Conservation (phyloP, 2,113 vertebrate species). For the Plecturocebus donacophilus region DNA sequence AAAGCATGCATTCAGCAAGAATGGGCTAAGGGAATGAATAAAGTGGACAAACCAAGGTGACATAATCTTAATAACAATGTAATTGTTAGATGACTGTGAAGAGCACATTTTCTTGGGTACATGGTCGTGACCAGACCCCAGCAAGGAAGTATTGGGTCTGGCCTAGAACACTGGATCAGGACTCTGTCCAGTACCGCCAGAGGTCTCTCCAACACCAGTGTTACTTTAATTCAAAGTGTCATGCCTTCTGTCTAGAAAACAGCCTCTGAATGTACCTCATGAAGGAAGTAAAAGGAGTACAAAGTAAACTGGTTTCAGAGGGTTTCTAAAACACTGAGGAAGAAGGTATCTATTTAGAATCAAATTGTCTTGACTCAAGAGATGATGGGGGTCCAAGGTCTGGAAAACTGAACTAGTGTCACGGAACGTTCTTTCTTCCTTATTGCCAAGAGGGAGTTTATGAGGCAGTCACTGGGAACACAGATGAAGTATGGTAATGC, state of each 20-base stretch:
- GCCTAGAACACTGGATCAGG: background rate
- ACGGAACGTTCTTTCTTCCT: background rate
- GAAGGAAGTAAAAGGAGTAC: background rate
- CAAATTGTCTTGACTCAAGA: constrained; percentile 9
- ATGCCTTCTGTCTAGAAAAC: background rate
- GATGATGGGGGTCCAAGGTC: background rate
- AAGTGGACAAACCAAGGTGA: background rate
- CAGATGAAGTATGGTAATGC: background rate
- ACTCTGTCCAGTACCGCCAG: background rate
- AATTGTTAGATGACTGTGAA: background rate
- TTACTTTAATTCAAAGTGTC: background rate
- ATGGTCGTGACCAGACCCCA: background rate
- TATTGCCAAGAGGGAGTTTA: background rate
- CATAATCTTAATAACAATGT: background rate
- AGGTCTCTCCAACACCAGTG: background rate
- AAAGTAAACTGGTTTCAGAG: background rate
- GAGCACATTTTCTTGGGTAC: background rate
- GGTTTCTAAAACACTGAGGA: background rate
- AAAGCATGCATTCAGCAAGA: background rate
- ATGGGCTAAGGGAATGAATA: background rate
- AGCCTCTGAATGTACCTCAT: background rate
- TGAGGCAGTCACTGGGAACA: background rate
- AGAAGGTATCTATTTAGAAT: background rate
- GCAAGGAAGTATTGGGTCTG: background rate
- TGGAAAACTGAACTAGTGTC: background rate